A percentile compares a stretch with the other conserved stretches of the same genome.
Evolutionary conservation across 2,888 invertebrate genomes (phyloP).

Genomic region (Eurytoma californica): DNA sequence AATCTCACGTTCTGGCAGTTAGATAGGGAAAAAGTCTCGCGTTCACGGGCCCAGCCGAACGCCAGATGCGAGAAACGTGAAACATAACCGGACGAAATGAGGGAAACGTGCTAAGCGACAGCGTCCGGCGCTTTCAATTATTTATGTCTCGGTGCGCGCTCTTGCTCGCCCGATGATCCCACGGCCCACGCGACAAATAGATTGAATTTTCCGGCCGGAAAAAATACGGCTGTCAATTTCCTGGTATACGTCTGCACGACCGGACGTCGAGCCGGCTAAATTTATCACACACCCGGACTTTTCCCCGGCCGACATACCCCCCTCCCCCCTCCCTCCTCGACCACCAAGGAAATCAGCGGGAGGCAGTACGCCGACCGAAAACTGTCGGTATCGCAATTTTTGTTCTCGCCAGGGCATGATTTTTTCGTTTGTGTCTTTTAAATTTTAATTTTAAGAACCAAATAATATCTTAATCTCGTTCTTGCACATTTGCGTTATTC

Average conservation of each 20-base stretch:
- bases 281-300: slow-evolving; percentile 12
- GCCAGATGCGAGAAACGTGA: slow-evolving; percentile 58
- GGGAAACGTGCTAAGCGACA: slow-evolving; percentile 55
- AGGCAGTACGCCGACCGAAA: neutral
- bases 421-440: too few species aligned
- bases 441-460: too few species aligned
- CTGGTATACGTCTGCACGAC: neutral
- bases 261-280: neutral
- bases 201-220: slow-evolving; percentile 49
- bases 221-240: slow-evolving; percentile 49
- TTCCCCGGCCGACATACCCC: too few species aligned
- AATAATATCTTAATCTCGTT: too few species aligned
- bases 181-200: slow-evolving; percentile 31
- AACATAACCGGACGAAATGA: slow-evolving; percentile 56
- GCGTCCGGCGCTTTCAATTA: slow-evolving; percentile 49
- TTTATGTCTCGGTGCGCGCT: slow-evolving; percentile 46
- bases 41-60: slow-evolving; percentile 11
- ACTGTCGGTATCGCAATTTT: too few species aligned
- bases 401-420: too few species aligned
- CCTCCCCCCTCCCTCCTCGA: neutral
- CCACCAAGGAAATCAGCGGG: slow-evolving; percentile 26
- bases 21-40: slow-evolving; percentile 48
- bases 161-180: slow-evolving; percentile 43
- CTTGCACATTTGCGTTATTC: too few species aligned
- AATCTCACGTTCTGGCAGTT: slow-evolving; percentile 56